Base-by-base conservation (phyloP, 2,797 vertebrate genomes). In the Hippopotamyrus pictus region DNA sequence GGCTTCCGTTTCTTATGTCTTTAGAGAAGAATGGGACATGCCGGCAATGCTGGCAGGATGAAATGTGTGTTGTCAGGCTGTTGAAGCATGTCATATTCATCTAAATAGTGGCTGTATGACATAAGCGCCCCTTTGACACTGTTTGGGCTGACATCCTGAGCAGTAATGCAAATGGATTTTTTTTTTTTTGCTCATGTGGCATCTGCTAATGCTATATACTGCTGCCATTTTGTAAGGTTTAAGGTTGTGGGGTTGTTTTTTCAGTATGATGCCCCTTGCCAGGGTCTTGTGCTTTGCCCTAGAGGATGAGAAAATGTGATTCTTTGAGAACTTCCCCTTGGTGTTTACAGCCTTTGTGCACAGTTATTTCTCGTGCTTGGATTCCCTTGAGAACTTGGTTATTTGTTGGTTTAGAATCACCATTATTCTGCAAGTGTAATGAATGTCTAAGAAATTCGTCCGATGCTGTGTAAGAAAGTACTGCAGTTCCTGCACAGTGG, bases 1-100 rank as follows among this genome's bases (percentile, higher is more conserved):
- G 76, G 41, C 76, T 82, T 82, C 76, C 76, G 76, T 82, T 82
- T 82, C 76, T 82, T 41, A 82, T 82, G 76, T 82, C 76, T 82
- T 82, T 41, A 46, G 76, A 82, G 76, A 41, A 46, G 76, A 82
- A 82, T 82, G 41, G 37, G 19, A 46, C 37, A 82, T 46, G 7
- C 76, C 5, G 19, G 41, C 29, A 44, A 4, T 82, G 41, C 41
- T 82, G 76, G 41, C 41, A 82, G 37, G 76, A 82, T 82, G 41
- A n/a, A 82, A 46, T 82, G 76, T 44, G 29, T 82, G 76, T 82
- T 46, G 76, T 82, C 76, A 82, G 76, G 76, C 76, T 82, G 41
- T 44, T 79, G 19, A 79, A 79, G 73, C 73, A 44, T 79, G 73
- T 82, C 76, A 9, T 46, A 82, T 46, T 82, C 19, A 82, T 8